These are phyloP conservation scores for Lucilia cuprina DNA, from an alignment of 1,140 invertebrate species.

Conservation along the genomic window DNA sequence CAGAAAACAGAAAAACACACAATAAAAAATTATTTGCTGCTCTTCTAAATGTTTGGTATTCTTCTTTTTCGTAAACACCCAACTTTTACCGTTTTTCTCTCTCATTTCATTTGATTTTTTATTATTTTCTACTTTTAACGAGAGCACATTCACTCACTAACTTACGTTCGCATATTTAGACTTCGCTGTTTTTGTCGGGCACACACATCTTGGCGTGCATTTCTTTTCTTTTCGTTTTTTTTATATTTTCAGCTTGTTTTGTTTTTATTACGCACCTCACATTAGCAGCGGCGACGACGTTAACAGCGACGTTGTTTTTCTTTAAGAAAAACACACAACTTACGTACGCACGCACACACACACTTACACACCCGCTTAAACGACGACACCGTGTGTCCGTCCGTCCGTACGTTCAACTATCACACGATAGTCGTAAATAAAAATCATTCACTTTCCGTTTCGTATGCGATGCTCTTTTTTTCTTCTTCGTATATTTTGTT, in stretches of 20 bases:
- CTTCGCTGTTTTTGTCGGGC: background rate
- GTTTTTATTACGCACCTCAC: background rate
- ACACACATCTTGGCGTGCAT: background rate
- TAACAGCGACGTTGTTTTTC: background rate
- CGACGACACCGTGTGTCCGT: background rate
- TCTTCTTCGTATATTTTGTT: background rate
- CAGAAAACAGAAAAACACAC: background rate
- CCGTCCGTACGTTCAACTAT: background rate
- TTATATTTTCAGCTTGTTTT: background rate
- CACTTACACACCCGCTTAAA: background rate
- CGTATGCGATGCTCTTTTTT: background rate
- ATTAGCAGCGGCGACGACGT: background rate
- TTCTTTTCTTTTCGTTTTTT: background rate
- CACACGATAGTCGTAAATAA: constrained; percentile 3
- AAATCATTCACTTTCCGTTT: constrained; percentile 14
- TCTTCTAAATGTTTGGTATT: constrained; percentile 7
- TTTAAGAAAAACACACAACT: background rate
- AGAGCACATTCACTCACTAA: background rate
- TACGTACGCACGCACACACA: background rate
- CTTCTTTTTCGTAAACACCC: constrained; percentile 16
- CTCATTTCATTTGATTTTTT: background rate
- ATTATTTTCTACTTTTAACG: background rate
- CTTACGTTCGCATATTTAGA: too few species aligned
- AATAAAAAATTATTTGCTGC: background rate
- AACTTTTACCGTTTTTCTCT: constrained; percentile 5